A percentile compares a stretch with the other conserved stretches of the same genome.
phyloP scores from a whole-genome alignment of 1,140 invertebrate genomes.

The Listronotus oregonensis region DNA sequence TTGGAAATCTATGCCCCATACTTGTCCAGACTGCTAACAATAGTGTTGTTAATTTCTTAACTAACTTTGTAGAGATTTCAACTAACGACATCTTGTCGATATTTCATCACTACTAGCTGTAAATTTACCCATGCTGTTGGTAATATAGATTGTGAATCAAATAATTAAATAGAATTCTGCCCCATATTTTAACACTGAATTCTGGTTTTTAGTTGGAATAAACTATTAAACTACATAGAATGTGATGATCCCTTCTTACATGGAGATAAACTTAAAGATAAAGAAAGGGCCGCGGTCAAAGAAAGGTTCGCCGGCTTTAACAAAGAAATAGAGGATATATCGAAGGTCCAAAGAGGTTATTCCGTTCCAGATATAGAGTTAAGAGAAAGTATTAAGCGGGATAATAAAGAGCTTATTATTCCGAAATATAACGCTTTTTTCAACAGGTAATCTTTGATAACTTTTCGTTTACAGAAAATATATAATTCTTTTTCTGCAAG shows the following conservation, averaged over 20 bases:
- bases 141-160: no score
- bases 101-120: no score
- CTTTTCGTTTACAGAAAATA: no score
- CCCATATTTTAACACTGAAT: no score
- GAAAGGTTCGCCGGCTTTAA: constrained; percentile 93
- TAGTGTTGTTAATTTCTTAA: no score
- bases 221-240: constrained; percentile 75
- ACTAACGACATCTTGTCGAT: no score
- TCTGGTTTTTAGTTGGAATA: constrained; percentile 73
- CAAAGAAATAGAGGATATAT: constrained; percentile 91
- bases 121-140: no score
- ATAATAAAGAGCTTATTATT: constrained; percentile 84
- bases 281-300: constrained; percentile 89
- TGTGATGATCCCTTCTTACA: constrained; percentile 69
- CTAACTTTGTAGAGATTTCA: no score
- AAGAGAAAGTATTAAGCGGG: constrained; percentile 78
- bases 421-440: constrained; percentile 83
- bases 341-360: constrained; percentile 84
- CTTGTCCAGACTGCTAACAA: no score
- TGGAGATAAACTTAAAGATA: constrained; percentile 80
- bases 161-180: no score
- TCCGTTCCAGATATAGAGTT: constrained; percentile 91
- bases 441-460: constrained; percentile 70
- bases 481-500: no score
- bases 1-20: no score